These are phyloP conservation scores for Macquaria ambigua DNA, from an alignment of 2,113 vertebrate species.

Conservation along the genomic window DNA sequence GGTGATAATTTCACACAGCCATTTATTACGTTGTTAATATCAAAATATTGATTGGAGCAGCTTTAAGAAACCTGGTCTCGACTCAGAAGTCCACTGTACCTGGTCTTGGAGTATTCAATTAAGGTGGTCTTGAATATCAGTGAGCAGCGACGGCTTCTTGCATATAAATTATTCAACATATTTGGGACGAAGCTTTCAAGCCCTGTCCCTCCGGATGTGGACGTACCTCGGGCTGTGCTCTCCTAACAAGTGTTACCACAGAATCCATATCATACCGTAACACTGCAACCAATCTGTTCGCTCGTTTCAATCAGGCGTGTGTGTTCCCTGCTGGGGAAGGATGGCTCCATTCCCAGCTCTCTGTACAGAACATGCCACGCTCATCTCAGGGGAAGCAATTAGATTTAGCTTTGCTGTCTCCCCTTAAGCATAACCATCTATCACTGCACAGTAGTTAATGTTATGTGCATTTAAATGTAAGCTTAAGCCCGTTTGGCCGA, in stretches of 20 bases:
- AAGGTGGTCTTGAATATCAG: slow-evolving; percentile 43
- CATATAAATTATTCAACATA: slow-evolving; percentile 42
- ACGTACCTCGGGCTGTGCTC: not conserved
- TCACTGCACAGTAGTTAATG: slow-evolving; percentile 52
- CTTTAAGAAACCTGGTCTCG: not conserved
- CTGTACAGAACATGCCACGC: slow-evolving; percentile 48
- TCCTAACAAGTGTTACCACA: slow-evolving; percentile 16
- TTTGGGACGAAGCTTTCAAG: slow-evolving; percentile 30
- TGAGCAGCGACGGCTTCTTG: slow-evolving; percentile 2
- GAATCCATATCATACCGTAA: slow-evolving; percentile 6
- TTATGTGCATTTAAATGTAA: slow-evolving; percentile 60
- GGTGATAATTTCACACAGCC: not conserved
- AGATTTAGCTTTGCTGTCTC: slow-evolving; percentile 50
- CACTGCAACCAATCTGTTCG: slow-evolving; percentile 26
- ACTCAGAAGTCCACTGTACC: not conserved
- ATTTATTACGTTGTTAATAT: not conserved
- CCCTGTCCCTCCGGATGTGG: slow-evolving; percentile 28
- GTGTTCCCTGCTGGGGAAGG: slow-evolving; percentile 38
- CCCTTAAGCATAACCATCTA: slow-evolving; percentile 43
- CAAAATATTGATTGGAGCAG: not conserved
- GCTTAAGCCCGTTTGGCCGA: slow-evolving; percentile 40
- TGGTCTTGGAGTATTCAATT: not conserved
- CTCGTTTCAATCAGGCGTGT: slow-evolving; percentile 13
- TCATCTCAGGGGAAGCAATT: slow-evolving; percentile 68
- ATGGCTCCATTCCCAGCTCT: slow-evolving; percentile 52